These are phyloP conservation scores for Bradypodion pumilum DNA, from an alignment of 2,797 vertebrate species.

Conservation along the genomic window DNA sequence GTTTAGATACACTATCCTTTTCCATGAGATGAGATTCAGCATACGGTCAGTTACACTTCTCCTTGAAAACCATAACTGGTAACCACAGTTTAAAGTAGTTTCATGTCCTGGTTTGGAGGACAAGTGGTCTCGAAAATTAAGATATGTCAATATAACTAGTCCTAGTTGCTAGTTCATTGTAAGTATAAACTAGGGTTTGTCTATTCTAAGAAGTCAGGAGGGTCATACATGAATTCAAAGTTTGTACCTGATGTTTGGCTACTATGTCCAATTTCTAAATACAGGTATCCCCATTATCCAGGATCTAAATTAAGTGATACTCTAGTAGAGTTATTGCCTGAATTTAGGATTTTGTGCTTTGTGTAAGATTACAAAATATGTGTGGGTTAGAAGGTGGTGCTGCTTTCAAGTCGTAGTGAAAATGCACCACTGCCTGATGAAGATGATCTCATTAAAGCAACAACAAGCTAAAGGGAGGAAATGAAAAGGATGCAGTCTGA, in stretches of 20 bases:
- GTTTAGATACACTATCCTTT: not conserved
- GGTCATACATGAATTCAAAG: not conserved
- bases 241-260: not conserved
- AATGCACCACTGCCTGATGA: conserved; percentile 67
- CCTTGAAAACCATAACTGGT: not conserved
- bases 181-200: not conserved
- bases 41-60: not conserved
- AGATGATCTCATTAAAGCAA: conserved; percentile 74
- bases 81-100: not conserved
- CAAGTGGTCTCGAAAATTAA: not conserved
- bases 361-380: not conserved
- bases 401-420: conserved; percentile 70
- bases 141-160: not conserved
- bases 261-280: not conserved
- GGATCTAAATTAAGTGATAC: not conserved
- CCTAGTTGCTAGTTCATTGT: no score
- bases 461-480: conserved; percentile 67
- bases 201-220: not conserved
- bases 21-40: not conserved
- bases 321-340: no score
- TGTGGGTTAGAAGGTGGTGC: conserved; percentile 52
- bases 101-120: not conserved
- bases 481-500: conserved; percentile 75
- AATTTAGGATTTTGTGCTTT: no score
- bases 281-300: not conserved